Evolutionary conservation across 2,797 vertebrate genomes (phyloP).

Genomic region (Muscicapa striata): DNA sequence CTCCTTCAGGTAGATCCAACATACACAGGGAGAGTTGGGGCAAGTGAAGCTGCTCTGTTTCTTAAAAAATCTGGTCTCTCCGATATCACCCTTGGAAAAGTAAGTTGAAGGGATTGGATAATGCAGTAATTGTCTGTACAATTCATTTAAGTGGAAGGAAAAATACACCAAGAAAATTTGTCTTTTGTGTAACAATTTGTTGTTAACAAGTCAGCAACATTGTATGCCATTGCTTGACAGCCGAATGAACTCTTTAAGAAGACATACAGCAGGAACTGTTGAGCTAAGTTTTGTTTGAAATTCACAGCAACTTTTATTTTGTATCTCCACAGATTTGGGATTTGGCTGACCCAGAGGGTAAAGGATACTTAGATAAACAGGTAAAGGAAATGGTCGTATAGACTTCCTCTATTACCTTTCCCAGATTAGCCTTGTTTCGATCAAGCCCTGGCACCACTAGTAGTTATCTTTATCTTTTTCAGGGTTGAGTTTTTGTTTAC

Average conservation of each 20-base stretch:
- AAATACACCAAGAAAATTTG: background rate
- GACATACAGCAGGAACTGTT: background rate
- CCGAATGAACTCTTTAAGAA: background rate
- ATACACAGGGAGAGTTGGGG: constrained; percentile 90
- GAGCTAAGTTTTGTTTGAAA: background rate
- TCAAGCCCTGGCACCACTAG: background rate
- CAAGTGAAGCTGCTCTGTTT: constrained; percentile 94
- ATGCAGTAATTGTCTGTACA: background rate
- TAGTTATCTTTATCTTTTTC: background rate
- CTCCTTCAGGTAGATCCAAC: constrained; percentile 91
- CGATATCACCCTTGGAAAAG: constrained; percentile 92
- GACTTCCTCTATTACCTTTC: background rate
- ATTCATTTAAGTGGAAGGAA: background rate
- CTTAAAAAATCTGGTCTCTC: constrained; percentile 95
- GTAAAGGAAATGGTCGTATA: constrained; percentile 67
- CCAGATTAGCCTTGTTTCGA: background rate
- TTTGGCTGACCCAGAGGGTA: constrained; percentile 95
- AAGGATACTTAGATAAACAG: constrained; percentile 97
- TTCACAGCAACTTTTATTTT: background rate
- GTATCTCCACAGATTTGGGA: constrained; percentile 91
- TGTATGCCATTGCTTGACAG: background rate
- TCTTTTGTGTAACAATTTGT: background rate
- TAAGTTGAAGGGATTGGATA: constrained; percentile 62
- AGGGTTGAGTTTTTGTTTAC: background rate
- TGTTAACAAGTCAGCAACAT: background rate